Conservation (phyloP, 2,113 vertebrate species). For the Pelusios castaneus region DNA sequence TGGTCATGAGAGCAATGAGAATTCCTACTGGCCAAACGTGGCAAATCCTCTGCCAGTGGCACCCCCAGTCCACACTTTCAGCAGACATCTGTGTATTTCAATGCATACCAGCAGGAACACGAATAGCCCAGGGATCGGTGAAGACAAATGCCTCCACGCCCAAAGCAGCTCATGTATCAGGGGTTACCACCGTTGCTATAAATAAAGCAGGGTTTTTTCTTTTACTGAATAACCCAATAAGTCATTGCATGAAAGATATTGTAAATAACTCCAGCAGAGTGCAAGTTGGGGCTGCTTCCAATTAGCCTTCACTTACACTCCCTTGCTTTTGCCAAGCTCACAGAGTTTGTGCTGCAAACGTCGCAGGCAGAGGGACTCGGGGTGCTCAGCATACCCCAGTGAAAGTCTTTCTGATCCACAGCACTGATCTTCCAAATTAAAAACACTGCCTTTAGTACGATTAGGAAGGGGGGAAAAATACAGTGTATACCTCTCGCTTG, state of each 20-base stretch:
- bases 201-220: slow-evolving; percentile 43
- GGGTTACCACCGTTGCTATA: slow-evolving; percentile 66
- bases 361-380: not conserved
- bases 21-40: too few species aligned
- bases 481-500: not conserved
- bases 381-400: not conserved
- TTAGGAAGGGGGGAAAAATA: not conserved
- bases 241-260: slow-evolving; percentile 61
- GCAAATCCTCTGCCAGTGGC: fast-evolving
- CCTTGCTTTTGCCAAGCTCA: slow-evolving; percentile 62
- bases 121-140: slow-evolving; percentile 30
- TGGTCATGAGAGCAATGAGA: not conserved
- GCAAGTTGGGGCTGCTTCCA: slow-evolving; percentile 69
- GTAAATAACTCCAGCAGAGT: slow-evolving; percentile 66
- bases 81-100: not conserved
- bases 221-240: slow-evolving; percentile 61
- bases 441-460: slow-evolving; percentile 1
- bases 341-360: slow-evolving; percentile 33
- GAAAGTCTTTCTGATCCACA: not conserved
- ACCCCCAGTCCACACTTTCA: not conserved
- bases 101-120: not conserved
- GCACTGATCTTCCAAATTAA: not conserved
- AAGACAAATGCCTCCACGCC: slow-evolving; percentile 27
- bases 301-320: slow-evolving; percentile 63
- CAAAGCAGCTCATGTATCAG: slow-evolving; percentile 45